phyloP scores from a whole-genome alignment of 2,113 vertebrate species.

The Serinus canaria region DNA sequence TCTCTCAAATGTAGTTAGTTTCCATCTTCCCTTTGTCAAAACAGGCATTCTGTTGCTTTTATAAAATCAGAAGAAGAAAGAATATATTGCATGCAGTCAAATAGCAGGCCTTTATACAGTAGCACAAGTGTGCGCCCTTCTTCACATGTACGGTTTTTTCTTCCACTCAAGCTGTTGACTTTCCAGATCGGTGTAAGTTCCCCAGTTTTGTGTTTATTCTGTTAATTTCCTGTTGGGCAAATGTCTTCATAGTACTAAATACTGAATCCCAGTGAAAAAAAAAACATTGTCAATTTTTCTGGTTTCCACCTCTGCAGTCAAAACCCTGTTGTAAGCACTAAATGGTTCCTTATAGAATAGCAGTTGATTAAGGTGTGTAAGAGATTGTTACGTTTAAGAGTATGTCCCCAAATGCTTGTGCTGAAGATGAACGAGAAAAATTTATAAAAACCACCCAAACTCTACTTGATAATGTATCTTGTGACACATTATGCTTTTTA shows the following conservation, averaged over 20 bases:
- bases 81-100: background rate
- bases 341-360: background rate
- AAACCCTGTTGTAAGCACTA: background rate
- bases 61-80: background rate
- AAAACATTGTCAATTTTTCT: background rate
- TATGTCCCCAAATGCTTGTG: background rate
- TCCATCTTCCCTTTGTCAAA: slow-evolving; percentile 36
- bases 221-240: background rate
- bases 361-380: background rate
- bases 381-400: background rate
- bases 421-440: background rate
- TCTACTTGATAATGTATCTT: background rate
- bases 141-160: background rate
- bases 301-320: background rate
- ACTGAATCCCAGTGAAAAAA: background rate
- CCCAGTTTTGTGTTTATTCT: slow-evolving; percentile 9
- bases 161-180: background rate
- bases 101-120: background rate
- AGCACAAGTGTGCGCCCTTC: background rate
- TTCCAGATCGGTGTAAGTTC: background rate
- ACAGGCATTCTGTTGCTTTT: background rate
- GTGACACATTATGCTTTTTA: background rate
- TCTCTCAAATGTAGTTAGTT: slow-evolving; percentile 35
- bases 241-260: background rate
- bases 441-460: background rate